Evolutionary conservation across 2,113 vertebrate species (phyloP).

Genomic region (Ivindomyrus marchei): DNA sequence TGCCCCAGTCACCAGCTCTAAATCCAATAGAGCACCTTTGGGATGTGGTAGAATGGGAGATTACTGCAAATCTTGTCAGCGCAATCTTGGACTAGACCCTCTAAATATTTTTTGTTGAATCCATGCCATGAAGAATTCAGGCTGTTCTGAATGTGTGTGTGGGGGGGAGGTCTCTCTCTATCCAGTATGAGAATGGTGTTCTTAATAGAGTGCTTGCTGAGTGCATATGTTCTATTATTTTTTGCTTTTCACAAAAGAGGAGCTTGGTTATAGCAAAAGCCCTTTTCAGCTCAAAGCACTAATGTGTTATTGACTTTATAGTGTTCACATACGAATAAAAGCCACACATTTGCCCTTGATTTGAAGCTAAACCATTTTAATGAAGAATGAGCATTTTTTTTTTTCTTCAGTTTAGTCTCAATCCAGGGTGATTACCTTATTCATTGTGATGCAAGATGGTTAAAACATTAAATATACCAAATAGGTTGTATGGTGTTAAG

Average conservation of each 20-base stretch:
- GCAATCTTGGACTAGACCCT: neutral
- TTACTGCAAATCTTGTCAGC: neutral
- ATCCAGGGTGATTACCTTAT: neutral
- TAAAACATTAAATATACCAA: neutral
- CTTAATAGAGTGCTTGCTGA: neutral
- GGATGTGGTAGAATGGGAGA: neutral
- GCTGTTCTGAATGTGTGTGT: neutral
- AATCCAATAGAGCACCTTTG: neutral
- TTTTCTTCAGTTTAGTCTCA: neutral
- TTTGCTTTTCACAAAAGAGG: neutral
- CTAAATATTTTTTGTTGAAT: neutral
- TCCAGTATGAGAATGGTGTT: neutral
- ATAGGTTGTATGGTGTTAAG: neutral
- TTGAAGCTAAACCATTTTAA: neutral
- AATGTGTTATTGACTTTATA: neutral
- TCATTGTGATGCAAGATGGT: neutral
- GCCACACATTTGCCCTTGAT: neutral
- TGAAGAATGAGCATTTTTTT: neutral
- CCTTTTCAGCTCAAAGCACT: neutral
- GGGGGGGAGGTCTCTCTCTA: neutral
- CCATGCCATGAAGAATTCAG: neutral
- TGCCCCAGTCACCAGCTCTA: neutral
- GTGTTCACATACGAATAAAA: neutral
- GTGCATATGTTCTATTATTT: neutral
- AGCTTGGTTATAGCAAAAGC: neutral